Evolutionary conservation across 2,797 vertebrate genomes (phyloP), one percentile per base, ranked within the genome.

Genomic region (Todus mexicanus): DNA sequence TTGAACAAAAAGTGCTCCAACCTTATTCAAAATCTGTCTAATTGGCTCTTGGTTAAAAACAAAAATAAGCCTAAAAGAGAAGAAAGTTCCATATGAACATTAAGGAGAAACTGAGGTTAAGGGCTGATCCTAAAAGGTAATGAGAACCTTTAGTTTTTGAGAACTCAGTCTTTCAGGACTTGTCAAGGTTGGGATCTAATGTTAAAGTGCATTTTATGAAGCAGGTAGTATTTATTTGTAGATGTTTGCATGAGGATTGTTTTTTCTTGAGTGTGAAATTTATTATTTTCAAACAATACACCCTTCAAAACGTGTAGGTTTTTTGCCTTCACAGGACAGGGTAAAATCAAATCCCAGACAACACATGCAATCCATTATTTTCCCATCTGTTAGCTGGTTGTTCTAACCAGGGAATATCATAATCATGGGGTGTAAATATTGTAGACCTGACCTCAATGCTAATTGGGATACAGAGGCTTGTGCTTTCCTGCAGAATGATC

Each of bases 1-100:
- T 97, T 98, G 96, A 97, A 95, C 96, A 92, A 97, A 95, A 97
- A 94, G 79, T 86, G 80, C 90, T 83, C 47, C 15, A 74, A 64
- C 81, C 85, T 95, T 92, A 95, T 96, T 96, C 93, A 97, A 97
- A 97, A 96, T 70, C 97, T 81, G 75, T 91, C 95, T 98, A 98
- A 97, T 97, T 97, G 97, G 98, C 95, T 87, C 92, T 94, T 75
- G 84, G 86, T 89, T 96, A 89, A 92, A 96, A 87, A 88, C 83
- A 92, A 93, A 95, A 92, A 88, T 83, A 91, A 92, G 75, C 47
- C 63, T 74, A 40, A 59, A 77, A 54, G 25, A n/a, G 29, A 90
- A 72, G 50, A 91, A 95, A 93, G 61, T 85, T 73, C 75, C 23
- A 16, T 92, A 89, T 75, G 81, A 87, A 33, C 83, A 75, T 87